A percentile compares a stretch with the other conserved stretches of the same genome.
These are phyloP conservation scores for Parasteatoda lunata DNA, from an alignment of 2,888 invertebrate genomes.

Conservation along the genomic window DNA sequence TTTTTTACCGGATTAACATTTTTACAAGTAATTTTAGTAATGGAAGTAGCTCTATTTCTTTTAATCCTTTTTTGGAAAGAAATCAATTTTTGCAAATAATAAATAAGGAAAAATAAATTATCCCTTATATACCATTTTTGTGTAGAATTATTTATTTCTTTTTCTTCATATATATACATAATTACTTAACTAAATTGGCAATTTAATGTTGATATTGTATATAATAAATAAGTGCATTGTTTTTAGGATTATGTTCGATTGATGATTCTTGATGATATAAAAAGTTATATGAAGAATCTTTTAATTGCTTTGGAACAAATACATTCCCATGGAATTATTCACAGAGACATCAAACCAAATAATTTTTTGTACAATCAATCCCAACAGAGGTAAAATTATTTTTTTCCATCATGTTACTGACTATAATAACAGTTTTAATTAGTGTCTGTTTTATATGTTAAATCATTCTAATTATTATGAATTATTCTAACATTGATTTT, in stretches of 20 bases:
- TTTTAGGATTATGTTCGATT: slow-evolving; percentile 81
- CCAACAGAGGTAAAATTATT: slow-evolving; percentile 72
- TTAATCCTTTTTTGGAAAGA: no score
- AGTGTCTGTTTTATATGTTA: no score
- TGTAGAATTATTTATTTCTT: neutral
- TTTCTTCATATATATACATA: neutral
- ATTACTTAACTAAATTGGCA: neutral
- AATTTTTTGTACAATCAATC: slow-evolving; percentile 90
- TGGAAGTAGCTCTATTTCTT: no score
- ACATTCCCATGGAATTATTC: slow-evolving; percentile 88
- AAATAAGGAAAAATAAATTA: no score
- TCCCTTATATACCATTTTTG: neutral
- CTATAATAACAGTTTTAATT: no score
- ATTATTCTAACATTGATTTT: no score
- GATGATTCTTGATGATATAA: slow-evolving; percentile 79
- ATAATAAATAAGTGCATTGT: neutral
- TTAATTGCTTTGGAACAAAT: slow-evolving; percentile 85
- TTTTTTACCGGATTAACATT: neutral
- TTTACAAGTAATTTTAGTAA: no score
- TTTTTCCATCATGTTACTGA: neutral
- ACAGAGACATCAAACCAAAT: slow-evolving; percentile 92
- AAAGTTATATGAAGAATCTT: slow-evolving; percentile 86
- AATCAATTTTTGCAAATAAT: no score
- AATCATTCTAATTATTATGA: no score
- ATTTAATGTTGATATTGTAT: neutral